Percentiles rank a stretch among this genome's conserved stretches.
These are phyloP conservation scores for Encarsia formosa DNA, from an alignment of 2,888 invertebrate genomes.

Conservation along the genomic window DNA sequence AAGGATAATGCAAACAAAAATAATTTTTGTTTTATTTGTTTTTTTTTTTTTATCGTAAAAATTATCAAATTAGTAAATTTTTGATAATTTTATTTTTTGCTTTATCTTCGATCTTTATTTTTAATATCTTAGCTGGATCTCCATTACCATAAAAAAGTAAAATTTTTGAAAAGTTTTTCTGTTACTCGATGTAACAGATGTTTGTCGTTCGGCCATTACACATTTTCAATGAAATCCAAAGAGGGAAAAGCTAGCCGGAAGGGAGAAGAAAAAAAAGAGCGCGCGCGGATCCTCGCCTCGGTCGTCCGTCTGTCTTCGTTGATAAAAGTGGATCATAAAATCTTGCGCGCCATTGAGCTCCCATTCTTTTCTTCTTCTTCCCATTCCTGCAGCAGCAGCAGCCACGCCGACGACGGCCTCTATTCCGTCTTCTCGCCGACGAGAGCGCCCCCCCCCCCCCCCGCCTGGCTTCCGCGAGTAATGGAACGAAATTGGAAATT, in stretches of 20 bases:
- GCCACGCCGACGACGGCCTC: background rate
- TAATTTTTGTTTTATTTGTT: too few species aligned
- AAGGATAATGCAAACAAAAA: too few species aligned
- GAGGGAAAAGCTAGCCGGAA: background rate
- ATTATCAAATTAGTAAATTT: too few species aligned
- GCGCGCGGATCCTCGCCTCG: background rate
- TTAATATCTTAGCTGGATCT: too few species aligned
- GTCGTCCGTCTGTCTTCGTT: constrained; percentile 7
- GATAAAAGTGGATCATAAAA: constrained; percentile 18
- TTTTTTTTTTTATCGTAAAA: too few species aligned
- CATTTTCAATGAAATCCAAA: too few species aligned
- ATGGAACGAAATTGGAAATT: constrained; percentile 16
- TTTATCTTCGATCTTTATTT: too few species aligned
- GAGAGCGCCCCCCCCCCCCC: background rate
- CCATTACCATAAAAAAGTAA: too few species aligned
- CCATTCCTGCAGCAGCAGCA: background rate
- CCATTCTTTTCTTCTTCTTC: background rate
- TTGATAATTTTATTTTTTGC: too few species aligned
- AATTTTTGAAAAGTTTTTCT: too few species aligned
- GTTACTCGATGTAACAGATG: too few species aligned
- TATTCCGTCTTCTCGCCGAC: background rate
- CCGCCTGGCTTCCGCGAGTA: background rate
- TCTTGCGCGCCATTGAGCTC: constrained; percentile 5
- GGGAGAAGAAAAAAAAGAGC: background rate
- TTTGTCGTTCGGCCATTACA: too few species aligned